Evolutionary conservation across 2,797 vertebrate genomes (phyloP).

Genomic region (Propithecus perrieri): DNA sequence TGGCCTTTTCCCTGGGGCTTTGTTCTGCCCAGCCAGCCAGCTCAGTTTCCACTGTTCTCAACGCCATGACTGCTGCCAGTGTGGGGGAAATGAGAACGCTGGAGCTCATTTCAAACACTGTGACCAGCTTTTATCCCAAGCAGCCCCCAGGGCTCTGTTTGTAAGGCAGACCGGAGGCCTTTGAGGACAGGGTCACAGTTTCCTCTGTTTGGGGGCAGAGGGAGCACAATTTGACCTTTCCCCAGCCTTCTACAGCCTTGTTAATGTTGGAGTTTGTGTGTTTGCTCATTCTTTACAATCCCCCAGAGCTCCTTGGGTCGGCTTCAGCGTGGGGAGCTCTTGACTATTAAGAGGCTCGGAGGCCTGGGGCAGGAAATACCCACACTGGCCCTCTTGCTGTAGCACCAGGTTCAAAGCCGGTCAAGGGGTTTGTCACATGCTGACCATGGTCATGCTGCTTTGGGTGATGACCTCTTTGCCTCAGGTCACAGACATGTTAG

Average conservation of each 20-base stretch:
- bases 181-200: constrained; percentile 58
- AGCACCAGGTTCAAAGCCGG: not conserved
- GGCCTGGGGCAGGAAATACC: not conserved
- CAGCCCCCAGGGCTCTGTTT: constrained; percentile 56
- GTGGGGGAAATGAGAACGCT: constrained; percentile 7
- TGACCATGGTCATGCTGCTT: not conserved
- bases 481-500: not conserved
- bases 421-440: not conserved
- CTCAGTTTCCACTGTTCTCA: constrained; percentile 42
- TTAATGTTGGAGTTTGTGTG: constrained; percentile 37
- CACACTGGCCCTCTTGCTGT: not conserved
- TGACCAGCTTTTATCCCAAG: constrained; percentile 53
- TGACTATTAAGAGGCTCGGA: constrained; percentile 18
- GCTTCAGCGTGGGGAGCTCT: not conserved
- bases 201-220: constrained; percentile 64
- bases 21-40: constrained; percentile 1
- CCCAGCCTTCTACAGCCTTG: not conserved
- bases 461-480: not conserved
- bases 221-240: constrained; percentile 28
- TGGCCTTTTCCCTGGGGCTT: constrained; percentile 38
- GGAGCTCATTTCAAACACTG: constrained; percentile 1
- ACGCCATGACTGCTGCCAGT: not conserved
- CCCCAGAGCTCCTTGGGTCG: not conserved
- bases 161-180: not conserved
- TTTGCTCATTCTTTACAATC: constrained; percentile 10